Evolutionary conservation across 2,888 invertebrate genomes (phyloP).

Genomic region (Chorisops tibialis): DNA sequence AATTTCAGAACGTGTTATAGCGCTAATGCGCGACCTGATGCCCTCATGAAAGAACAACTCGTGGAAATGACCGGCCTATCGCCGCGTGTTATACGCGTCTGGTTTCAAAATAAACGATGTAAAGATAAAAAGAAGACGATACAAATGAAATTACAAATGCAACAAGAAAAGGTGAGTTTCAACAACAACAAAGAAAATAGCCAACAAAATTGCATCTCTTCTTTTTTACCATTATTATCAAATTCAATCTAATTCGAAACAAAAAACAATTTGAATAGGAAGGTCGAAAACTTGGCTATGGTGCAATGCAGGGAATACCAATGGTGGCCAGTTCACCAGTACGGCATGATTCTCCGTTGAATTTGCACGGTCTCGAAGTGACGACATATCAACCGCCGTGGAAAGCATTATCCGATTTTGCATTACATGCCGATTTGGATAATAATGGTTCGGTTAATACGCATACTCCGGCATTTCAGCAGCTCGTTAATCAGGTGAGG

Average conservation of each 20-base stretch:
- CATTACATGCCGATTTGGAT: constrained; percentile 90
- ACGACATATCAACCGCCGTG: constrained; percentile 94
- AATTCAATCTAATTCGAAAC: background rate
- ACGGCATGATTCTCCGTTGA: constrained; percentile 81
- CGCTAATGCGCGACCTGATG: constrained; percentile 97
- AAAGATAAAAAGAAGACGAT: constrained; percentile 97
- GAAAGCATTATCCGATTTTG: constrained; percentile 95
- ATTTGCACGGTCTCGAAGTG: constrained; percentile 82
- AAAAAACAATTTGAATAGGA: constrained; percentile 63
- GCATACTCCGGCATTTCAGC: constrained; percentile 89
- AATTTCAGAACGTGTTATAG: constrained; percentile 81
- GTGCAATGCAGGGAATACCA: constrained; percentile 94
- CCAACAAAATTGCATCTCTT: too few relatives aligned
- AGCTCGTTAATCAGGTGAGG: constrained; percentile 88
- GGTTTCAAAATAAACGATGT: constrained; percentile 99
- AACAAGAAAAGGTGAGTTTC: constrained; percentile 87
- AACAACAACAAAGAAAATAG: background rate
- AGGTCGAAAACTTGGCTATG: constrained; percentile 89
- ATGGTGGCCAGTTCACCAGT: constrained; percentile 96
- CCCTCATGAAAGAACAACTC: constrained; percentile 98
- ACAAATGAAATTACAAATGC: constrained; percentile 95
- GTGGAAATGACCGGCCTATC: constrained; percentile 98
- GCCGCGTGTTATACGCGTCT: constrained; percentile 96
- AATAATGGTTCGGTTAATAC: constrained; percentile 69
- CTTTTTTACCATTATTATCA: background rate